Evolutionary conservation across 2,888 invertebrate species (phyloP), one percentile per base, ranked within the genome.

Genomic region (Drosophila falleni): DNA sequence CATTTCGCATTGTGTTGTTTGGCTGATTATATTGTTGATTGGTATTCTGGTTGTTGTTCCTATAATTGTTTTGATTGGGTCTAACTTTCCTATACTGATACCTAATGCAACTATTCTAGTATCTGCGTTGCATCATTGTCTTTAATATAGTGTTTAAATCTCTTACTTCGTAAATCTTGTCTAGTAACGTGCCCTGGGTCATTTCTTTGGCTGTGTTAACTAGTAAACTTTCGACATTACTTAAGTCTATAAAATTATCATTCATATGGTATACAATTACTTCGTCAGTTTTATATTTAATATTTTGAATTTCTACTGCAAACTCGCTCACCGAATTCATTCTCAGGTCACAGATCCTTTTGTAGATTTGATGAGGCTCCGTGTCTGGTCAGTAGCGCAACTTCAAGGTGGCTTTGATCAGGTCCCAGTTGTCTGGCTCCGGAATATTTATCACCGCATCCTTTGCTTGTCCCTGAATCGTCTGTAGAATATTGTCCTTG

Each of bases 131-230:
- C 37, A 37, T 37, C 37, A 37, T 37, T 37, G 6, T 33, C 1
- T 33, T 42, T 15, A 16, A 9, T 42, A 42, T 42, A 8, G 15
- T 8, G 15, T 2, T 5, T 10, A 42, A 16, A 23, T 44, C 19
- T 44, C 44, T 44, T 5, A 23, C 44, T 44, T 44, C 19, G 23
- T 44, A 44, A 2, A 44, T 44, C 10, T 44, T 44, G 11, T 44
- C 19, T 44, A 44, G 19, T 44, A 44, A 11, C 23, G 23, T 44
- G 19, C 44, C 10, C 26, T 44, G 44, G 23, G 44, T 44, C 44
- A 44, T 19, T 44, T 44, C 44, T 26, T 44, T 44, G 10, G 23
- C 44, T 6, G 44, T 44, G 10, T 44, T 44, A 5, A 44, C 44
- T 42, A 15, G 6, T 16, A 42, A 42, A 16, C 42, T 10, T 42